Evolutionary conservation across 2,113 vertebrate species (phyloP).

Genomic region (Peromyscus leucopus): DNA sequence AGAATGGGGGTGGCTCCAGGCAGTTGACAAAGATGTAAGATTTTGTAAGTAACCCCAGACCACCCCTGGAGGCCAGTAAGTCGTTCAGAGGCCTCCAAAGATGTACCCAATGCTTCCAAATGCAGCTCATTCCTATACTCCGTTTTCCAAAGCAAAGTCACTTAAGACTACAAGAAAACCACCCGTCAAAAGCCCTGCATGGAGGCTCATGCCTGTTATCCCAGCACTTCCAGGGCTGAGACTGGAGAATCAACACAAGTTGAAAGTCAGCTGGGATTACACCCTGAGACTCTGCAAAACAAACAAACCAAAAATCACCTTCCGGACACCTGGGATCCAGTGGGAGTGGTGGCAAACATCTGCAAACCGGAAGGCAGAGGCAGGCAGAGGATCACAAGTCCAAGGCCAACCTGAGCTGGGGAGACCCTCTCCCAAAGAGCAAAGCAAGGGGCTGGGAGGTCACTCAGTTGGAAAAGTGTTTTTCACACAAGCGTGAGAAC

Average conservation of each 20-base stretch:
- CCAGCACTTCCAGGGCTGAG: background rate
- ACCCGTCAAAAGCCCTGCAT: background rate
- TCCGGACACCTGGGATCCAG: no score
- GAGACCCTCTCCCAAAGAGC: background rate
- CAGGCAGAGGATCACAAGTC: background rate
- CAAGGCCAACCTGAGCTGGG: background rate
- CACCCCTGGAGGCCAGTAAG: background rate
- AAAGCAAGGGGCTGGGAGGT: background rate
- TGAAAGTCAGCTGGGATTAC: background rate
- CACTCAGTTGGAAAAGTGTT: background rate
- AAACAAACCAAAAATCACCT: background rate
- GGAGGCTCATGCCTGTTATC: background rate
- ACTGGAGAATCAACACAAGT: background rate
- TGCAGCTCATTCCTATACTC: background rate
- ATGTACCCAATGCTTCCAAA: background rate
- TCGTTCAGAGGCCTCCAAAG: background rate
- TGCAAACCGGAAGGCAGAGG: background rate
- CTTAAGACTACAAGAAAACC: conserved; percentile 34
- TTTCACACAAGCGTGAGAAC: background rate
- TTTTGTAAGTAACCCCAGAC: background rate
- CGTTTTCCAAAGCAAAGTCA: background rate
- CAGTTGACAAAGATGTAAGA: background rate
- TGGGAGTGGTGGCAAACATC: background rate
- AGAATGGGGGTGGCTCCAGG: no score
- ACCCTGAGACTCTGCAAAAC: background rate